A percentile compares a stretch with the other conserved stretches of the same genome.
phyloP scores from a whole-genome alignment of 2,888 invertebrate genomes.

The Flabesymbios commensalis region DNA sequence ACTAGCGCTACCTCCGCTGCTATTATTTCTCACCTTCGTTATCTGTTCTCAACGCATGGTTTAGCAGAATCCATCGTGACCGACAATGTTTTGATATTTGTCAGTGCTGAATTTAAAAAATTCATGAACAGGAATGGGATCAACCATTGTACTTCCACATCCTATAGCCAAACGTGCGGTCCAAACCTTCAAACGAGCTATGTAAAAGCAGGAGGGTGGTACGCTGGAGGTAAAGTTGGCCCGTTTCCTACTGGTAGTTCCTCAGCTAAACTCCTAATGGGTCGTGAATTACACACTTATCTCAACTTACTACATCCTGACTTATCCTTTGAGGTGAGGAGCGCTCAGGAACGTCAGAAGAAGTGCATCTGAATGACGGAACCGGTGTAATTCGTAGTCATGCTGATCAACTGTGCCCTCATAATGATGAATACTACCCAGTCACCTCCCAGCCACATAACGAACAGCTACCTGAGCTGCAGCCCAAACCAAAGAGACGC shows the following conservation, averaged over 20 bases:
- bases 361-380: no score
- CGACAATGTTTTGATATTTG: not conserved
- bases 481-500: no score
- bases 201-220: not conserved
- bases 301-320: not conserved
- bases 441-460: no score
- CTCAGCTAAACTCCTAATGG: not conserved
- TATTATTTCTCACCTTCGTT: not conserved
- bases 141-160: not conserved
- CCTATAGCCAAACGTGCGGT: slow-evolving; percentile 1
- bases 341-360: no score
- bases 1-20: not conserved
- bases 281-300: not conserved
- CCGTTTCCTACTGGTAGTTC: not conserved
- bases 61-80: not conserved
- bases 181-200: not conserved
- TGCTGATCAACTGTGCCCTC: no score
- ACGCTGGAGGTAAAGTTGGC: not conserved
- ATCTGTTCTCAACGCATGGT: not conserved
- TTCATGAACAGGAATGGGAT: not conserved
- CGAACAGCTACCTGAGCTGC: no score
- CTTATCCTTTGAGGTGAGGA: no score
- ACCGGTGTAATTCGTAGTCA: no score
- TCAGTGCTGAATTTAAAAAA: not conserved
- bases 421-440: no score